Evolutionary conservation across 2,797 vertebrate species (phyloP).

Genomic region (Florisuga fusca): DNA sequence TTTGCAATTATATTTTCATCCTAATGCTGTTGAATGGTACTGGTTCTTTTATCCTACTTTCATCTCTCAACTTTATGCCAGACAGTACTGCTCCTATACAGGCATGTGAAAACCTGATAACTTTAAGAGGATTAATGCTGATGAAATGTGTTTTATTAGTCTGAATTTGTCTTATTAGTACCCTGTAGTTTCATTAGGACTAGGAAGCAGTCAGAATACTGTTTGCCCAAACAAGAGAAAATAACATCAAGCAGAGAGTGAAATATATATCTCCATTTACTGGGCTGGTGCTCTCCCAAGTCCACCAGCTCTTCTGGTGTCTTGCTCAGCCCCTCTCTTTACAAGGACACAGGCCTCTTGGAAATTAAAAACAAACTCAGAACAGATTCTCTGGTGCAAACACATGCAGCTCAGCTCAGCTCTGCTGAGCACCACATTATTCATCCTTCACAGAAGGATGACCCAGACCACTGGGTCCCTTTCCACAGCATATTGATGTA

Average conservation of each 20-base stretch:
- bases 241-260: constrained; percentile 75
- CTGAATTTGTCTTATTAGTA: constrained; percentile 80
- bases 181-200: constrained; percentile 76
- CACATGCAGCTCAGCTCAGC: neutral
- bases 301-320: constrained; percentile 32
- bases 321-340: neutral
- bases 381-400: constrained; percentile 1
- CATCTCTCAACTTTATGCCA: constrained; percentile 73
- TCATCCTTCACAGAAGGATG: neutral
- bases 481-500: neutral
- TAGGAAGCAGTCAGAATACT: constrained; percentile 59
- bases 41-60: constrained; percentile 72
- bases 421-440: neutral
- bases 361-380: constrained; percentile 38
- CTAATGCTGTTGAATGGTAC: constrained; percentile 68
- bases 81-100: constrained; percentile 63
- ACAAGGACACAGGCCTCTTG: neutral
- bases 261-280: constrained; percentile 63
- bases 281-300: constrained; percentile 48
- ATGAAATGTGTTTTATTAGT: constrained; percentile 77
- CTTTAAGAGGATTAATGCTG: constrained; percentile 77
- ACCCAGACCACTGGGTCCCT: neutral
- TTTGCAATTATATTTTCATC: constrained; percentile 74
- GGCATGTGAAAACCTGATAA: constrained; percentile 75
- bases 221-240: constrained; percentile 76